These are phyloP conservation scores for Melanocharis versteri DNA, from an alignment of 2,113 vertebrate genomes.

Conservation along the genomic window DNA sequence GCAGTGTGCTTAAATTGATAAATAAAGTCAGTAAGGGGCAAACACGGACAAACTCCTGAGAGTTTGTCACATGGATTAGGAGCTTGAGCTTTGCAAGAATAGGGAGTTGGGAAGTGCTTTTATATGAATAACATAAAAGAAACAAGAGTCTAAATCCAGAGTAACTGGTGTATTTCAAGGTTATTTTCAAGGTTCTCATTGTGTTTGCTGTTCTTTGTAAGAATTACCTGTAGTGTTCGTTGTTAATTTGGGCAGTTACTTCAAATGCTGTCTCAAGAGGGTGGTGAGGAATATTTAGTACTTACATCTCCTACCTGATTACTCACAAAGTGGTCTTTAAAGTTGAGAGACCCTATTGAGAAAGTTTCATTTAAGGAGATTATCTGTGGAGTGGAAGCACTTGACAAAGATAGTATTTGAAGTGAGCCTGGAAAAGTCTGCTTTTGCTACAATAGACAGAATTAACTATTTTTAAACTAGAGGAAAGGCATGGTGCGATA, in stretches of 20 bases:
- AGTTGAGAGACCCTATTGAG: not conserved
- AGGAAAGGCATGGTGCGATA: not conserved
- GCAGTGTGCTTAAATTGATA: not conserved
- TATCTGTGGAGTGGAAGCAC: not conserved
- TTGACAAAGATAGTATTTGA: not conserved
- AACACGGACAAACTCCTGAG: not conserved
- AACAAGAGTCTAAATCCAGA: not conserved
- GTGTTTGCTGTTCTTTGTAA: not conserved
- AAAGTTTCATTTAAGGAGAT: not conserved
- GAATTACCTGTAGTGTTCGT: not conserved
- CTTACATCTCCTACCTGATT: not conserved
- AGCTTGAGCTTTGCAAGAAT: not conserved
- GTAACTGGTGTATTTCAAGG: accelerated
- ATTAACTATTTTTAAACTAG: not conserved
- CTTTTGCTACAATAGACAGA: not conserved
- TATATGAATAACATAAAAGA: not conserved
- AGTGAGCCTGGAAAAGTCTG: not conserved
- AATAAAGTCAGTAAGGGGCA: not conserved
- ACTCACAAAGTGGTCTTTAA: not conserved
- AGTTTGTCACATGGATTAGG: not conserved
- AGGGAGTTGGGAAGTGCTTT: not conserved
- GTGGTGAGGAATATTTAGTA: not conserved
- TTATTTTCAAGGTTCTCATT: not conserved
- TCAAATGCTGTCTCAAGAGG: not conserved
- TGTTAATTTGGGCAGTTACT: not conserved